Evolutionary conservation across 92 coral and sea anemone genomes (phyloP), one percentile per base, ranked within the genome.

Genomic region (Meandrina meandrites): DNA sequence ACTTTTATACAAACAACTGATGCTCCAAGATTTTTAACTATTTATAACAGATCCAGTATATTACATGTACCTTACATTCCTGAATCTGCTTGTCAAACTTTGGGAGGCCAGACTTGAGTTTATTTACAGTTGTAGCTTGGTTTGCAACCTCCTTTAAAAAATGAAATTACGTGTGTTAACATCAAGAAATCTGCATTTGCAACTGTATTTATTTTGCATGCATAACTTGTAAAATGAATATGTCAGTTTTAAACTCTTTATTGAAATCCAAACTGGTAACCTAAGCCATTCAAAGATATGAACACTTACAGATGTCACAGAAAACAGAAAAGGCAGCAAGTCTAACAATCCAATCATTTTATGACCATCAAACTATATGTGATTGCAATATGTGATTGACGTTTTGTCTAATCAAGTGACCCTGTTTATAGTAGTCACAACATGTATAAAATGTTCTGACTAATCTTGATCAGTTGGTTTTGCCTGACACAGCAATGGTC

Each of bases 61-160:
- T 40, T 69, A n/a, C n/a, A n/a, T n/a, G n/a, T n/a, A 82, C 86
- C 86, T 82, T 69, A 24, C 67, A 47, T 69, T 70, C 78, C 11
- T 70, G 51, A 70, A 82, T 70, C 79, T 48, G 48, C 50, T 69
- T 69, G 66, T 82, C 79, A 82, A 19, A 69, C 48, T 50, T 82
- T 71, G 86, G 86, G 2, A 82, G 86, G 11, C 78, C 86, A 50
- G 86, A 69, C 86, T 50, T 82, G 0, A 69, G 78, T 24, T 70
- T 82, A 19, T 48, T 60, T 51, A 82, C 58, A 69, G 53, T 5
- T 18, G n/a, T 40, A 28, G 21, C 79, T 34, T 50, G 47, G 16
- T 50, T 82, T 19, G 78, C 22, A 48, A 70, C 86, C 40, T 69
- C 67, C 86, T 81, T 47, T 9, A 81, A 81, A 81, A 81, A 69